Evolutionary conservation across 1,140 invertebrate species (phyloP).

Genomic region (Drosophila pectinifera): DNA sequence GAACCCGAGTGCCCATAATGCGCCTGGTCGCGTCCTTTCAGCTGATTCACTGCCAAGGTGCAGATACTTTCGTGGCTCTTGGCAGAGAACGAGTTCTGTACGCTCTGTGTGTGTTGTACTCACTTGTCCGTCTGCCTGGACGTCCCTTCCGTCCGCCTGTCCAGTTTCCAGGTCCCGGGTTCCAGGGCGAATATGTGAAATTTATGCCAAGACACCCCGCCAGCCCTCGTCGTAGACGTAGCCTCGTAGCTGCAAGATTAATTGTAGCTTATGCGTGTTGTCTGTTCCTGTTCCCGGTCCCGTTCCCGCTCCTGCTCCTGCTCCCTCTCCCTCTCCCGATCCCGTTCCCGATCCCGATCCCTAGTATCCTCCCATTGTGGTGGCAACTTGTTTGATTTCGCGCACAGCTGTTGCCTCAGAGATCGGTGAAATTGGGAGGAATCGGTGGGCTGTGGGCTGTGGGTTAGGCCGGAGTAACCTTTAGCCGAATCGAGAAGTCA

Average conservation of each 20-base stretch:
- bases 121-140: conserved; percentile 62
- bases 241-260: conserved; percentile 69
- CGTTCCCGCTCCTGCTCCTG: conserved; percentile 14
- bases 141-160: conserved; percentile 37
- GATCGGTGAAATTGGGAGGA: conserved; percentile 52
- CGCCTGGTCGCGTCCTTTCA: conserved; percentile 70
- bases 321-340: conserved; percentile 1
- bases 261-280: conserved; percentile 75
- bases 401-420: conserved; percentile 57
- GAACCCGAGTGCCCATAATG: conserved; percentile 66
- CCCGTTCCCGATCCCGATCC: too few relatives aligned
- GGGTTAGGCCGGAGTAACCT: conserved; percentile 41
- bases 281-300: conserved; percentile 29
- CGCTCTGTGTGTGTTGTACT: conserved; percentile 37
- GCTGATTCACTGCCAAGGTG: conserved; percentile 71
- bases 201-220: conserved; percentile 69
- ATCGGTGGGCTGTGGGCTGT: conserved; percentile 22
- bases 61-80: conserved; percentile 54
- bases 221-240: conserved; percentile 19
- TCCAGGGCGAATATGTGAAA: conserved; percentile 67
- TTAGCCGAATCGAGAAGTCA: conserved; percentile 60
- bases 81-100: conserved; percentile 42
- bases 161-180: conserved; percentile 31
- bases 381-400: conserved; percentile 76
- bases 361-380: conserved; percentile 48